Percentiles rank a stretch among this genome's conserved stretches.
Evolutionary conservation across 2,888 invertebrate species (phyloP).

Genomic region (Conus canariensis): DNA sequence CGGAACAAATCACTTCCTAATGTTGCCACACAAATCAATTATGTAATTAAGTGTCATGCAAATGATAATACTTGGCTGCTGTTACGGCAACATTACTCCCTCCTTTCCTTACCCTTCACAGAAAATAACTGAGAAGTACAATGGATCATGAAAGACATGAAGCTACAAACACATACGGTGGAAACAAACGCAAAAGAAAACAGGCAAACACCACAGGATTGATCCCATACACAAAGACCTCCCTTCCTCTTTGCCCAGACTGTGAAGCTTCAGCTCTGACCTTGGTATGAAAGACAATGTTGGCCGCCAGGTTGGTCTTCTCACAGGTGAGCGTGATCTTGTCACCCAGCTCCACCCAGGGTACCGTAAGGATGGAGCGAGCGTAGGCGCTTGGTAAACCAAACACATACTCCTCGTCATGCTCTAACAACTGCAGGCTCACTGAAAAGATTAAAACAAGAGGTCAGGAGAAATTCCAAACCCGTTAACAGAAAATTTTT

Average conservation of each 20-base stretch:
- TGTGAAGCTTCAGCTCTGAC: slow-evolving; percentile 71
- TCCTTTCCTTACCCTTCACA: too few species aligned
- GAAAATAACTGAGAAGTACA: too few species aligned
- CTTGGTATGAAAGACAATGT: slow-evolving; percentile 78
- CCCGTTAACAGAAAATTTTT: too few species aligned
- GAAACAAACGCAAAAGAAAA: background rate
- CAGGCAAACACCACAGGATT: too few species aligned
- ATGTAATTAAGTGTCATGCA: too few species aligned
- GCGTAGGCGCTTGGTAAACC: slow-evolving; percentile 80
- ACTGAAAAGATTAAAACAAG: slow-evolving; percentile 59
- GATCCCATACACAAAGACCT: too few species aligned
- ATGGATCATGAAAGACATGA: background rate
- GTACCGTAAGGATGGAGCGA: slow-evolving; percentile 80
- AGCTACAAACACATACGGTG: background rate
- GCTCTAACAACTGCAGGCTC: slow-evolving; percentile 67
- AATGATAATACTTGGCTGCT: too few species aligned
- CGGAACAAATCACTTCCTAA: too few species aligned
- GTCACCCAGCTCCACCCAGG: slow-evolving; percentile 81
- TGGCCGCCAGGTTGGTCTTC: slow-evolving; percentile 78
- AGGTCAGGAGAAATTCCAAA: background rate
- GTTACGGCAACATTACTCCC: too few species aligned
- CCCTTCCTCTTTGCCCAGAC: slow-evolving; percentile 61
- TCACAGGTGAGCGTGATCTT: slow-evolving; percentile 79
- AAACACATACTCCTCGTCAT: slow-evolving; percentile 79
- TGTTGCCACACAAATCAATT: too few species aligned